Evolutionary conservation across 2,113 vertebrate genomes (phyloP), one percentile per base, ranked within the genome.

Genomic region (Atlantisia rogersi): DNA sequence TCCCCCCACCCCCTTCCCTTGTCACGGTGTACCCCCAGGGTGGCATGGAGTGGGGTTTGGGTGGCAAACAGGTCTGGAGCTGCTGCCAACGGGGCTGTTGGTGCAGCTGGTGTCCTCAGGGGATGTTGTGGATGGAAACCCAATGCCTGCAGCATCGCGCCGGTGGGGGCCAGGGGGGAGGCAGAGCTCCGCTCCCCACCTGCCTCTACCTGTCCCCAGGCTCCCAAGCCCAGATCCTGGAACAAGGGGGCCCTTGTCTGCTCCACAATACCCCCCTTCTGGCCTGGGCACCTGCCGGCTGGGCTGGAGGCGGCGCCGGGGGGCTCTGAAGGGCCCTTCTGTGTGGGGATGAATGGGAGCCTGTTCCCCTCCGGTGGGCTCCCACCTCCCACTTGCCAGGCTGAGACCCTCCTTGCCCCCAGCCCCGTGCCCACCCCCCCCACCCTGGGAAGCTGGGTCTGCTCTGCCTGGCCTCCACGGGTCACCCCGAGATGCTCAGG

Each of bases 241-340:
- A 74, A 97, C 95, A 97, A 94, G 92, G 87, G 44, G 42, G 76
- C 85, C 83, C 91, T 97, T 97, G 96, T 97, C 92, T 94, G 31
- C 62, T 78, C 59, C 91, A 96, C 91, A 94, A 82, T 90, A 1
- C 39, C 76, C 40, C 32, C 22, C 52, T 95, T 95, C 96, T 92
- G 90, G 64, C 68, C 3, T 1, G 60, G 84, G 94, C 95, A 95
- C 92, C 91, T 96, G 95, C 85, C 2, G 68, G 64, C 91, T 9
- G 31, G 50, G 83, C 85, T 65, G 76, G 15, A 70, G 64, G 65
- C 29, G 4, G 83, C 4, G 59, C 87, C 2, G 25, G 93, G 88
- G 91, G 83, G 64, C 71, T 93, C 90, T 95, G 92, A 96, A 95
- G 95, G 81, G 93, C 88, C 65, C 77, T 86, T 96, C 89, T 95